Base-by-base conservation (phyloP, 1,140 invertebrate genomes). In the Atopsyche davidsoni region DNA sequence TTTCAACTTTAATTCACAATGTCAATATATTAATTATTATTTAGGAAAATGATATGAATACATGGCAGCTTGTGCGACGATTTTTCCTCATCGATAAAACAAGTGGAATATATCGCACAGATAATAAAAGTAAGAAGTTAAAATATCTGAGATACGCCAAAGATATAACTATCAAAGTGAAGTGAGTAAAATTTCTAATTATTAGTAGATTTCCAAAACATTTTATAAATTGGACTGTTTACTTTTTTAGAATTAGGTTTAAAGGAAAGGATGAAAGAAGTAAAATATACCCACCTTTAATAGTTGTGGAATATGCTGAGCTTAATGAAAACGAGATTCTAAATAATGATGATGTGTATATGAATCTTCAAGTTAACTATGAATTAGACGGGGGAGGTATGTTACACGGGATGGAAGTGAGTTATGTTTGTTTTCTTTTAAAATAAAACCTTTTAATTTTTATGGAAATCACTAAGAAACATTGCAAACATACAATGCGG, bases 71-170 rank as follows among this genome's bases (percentile, higher is more conserved):
- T 6, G 75, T 78, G 0, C 62, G 76, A 45, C 73, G 82, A 59
- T 82, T 85, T 64, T 85, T 85, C 60, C 56, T 83, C 6, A 66
- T 83, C 31, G 83, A 87, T 61, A 75, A 66, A 42, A 55, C 75
- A 9, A 76, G 69, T 56, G 74, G 76, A 41, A 66, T 65, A 40
- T 57, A 40, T 46, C 53, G 56, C 7, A 47, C 64, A 18, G 36
- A 58, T 41, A 65, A 63, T 52, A 60, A 60, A 16, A 31, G 54
- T 23, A 49, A 53, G 32, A 46, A 52, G n/a, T 40, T 69, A 25
- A 62, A 68, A 52, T 73, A 70, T 55, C 59, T 73, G 47, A 66
- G 70, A 58, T 70, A 68, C 25, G 47, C 72, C n/a, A 63, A 60
- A 58, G 24, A 70, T 51, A 60, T 69, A 62, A 68, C 60, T 65